These are phyloP conservation scores for Chydorus sphaericus DNA, from an alignment of 2,888 invertebrate genomes.

Conservation along the genomic window DNA sequence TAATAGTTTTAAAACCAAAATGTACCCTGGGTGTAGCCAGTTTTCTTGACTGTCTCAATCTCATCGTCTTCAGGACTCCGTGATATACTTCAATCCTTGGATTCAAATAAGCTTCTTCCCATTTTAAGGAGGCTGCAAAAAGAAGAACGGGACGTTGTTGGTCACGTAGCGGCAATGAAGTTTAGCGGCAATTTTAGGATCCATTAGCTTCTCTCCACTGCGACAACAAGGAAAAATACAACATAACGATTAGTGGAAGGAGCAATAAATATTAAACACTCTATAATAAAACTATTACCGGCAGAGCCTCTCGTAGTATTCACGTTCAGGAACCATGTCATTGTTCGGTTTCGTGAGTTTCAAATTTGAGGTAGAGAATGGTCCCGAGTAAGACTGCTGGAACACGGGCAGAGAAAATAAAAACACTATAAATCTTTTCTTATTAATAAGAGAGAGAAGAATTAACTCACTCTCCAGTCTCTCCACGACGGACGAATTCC, in stretches of 20 bases:
- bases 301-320: constrained; percentile 37
- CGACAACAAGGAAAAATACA: constrained; percentile 34
- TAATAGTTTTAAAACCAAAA: background rate
- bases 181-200: constrained; percentile 33
- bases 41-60: constrained; percentile 65
- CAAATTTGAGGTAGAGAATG: background rate
- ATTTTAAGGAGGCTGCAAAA: constrained; percentile 43
- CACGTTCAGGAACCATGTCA: constrained; percentile 30
- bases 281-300: too few species aligned
- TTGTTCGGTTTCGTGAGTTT: constrained; percentile 16
- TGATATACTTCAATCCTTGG: constrained; percentile 77
- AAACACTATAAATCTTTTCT: background rate
- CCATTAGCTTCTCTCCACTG: constrained; percentile 51
- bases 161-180: constrained; percentile 60
- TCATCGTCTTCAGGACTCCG: constrained; percentile 76
- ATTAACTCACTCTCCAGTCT: background rate
- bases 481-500: background rate
- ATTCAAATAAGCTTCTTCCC: constrained; percentile 53
- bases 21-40: background rate
- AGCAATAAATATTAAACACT: too few species aligned
- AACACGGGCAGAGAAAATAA: too few species aligned
- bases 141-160: constrained; percentile 50
- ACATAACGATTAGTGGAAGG: too few species aligned
- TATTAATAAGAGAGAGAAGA: background rate
- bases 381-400: too few species aligned